These are phyloP conservation scores for Syritta pipiens DNA, from an alignment of 2,888 invertebrate species.

Conservation along the genomic window DNA sequence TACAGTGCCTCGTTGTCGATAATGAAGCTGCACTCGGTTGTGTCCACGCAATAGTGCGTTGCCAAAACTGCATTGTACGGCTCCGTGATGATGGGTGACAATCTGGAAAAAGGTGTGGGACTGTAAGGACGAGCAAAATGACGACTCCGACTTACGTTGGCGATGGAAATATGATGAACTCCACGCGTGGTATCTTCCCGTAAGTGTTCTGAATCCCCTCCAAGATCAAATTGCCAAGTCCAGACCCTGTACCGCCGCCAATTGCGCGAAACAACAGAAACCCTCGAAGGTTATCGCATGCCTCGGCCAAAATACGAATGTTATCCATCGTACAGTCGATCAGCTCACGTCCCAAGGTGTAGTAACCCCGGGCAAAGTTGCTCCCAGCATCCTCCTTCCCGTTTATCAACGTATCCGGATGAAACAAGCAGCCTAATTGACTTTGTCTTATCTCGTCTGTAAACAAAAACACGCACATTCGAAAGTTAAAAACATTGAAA, in stretches of 20 bases:
- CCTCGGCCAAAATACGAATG: slow-evolving; percentile 83
- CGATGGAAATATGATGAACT: slow-evolving; percentile 90
- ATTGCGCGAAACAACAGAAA: slow-evolving; percentile 85
- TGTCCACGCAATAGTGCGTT: slow-evolving; percentile 85
- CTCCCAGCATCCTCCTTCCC: slow-evolving; percentile 93
- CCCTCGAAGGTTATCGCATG: slow-evolving; percentile 83
- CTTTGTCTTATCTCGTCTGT: slow-evolving; percentile 87
- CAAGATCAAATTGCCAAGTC: slow-evolving; percentile 85
- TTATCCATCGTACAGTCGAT: slow-evolving; percentile 87
- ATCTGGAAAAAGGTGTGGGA: slow-evolving; percentile 73
- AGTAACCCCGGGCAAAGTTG: slow-evolving; percentile 91
- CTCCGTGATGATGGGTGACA: slow-evolving; percentile 88
- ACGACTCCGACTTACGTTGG: slow-evolving; percentile 81
- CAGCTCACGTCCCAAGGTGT: slow-evolving; percentile 88
- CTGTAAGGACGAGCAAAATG: background rate
- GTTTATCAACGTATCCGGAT: slow-evolving; percentile 86
- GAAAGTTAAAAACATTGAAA: too few species aligned
- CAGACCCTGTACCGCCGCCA: slow-evolving; percentile 90
- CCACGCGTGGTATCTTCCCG: slow-evolving; percentile 83
- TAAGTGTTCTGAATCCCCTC: slow-evolving; percentile 84
- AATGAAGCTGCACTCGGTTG: slow-evolving; percentile 85
- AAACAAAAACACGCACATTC: too few species aligned
- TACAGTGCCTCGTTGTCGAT: slow-evolving; percentile 89
- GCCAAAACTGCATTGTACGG: slow-evolving; percentile 88
- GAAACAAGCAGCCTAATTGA: slow-evolving; percentile 86